Percentiles rank a stretch among this genome's conserved stretches.
Conservation (phyloP, 2,113 vertebrate genomes). For the Chelonoidis abingdonii region DNA sequence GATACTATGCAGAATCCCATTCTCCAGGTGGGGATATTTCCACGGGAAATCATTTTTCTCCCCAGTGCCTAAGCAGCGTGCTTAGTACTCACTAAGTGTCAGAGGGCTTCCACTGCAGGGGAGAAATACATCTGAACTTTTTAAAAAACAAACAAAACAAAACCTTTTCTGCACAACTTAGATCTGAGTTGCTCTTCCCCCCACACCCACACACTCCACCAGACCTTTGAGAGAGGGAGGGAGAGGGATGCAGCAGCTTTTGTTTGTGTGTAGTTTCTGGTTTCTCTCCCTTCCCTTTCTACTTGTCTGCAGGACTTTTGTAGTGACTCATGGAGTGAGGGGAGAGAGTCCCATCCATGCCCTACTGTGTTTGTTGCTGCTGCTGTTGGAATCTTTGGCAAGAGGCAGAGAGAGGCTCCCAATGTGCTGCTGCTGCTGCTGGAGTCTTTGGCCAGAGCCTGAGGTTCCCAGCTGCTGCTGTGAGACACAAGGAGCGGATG, state of each 20-base stretch:
- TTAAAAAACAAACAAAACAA: not conserved
- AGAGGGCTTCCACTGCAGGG: not conserved
- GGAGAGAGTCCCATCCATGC: constrained; percentile 27
- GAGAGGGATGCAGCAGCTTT: constrained; percentile 44
- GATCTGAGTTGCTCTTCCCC: not conserved
- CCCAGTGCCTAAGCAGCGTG: not conserved
- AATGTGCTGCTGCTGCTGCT: not conserved
- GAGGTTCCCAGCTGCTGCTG: constrained; percentile 7
- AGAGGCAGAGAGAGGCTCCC: not conserved
- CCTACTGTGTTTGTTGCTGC: not conserved
- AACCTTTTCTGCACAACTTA: not conserved
- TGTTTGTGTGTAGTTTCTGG: constrained; percentile 40
- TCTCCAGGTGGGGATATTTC: not conserved
- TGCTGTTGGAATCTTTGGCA: not conserved
- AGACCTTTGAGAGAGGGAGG: not conserved
- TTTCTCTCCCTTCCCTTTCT: constrained; percentile 35
- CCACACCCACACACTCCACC: not conserved
- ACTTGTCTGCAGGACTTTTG: constrained; percentile 37
- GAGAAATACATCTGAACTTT: constrained; percentile 51
- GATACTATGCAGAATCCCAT: constrained; percentile 53
- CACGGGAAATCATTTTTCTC: constrained; percentile 49
- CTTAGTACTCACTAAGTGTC: constrained; percentile 19
- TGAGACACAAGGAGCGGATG: not conserved
- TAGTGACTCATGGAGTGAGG: constrained; percentile 46
- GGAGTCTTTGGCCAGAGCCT: not conserved